These are phyloP conservation scores for Entomobrya multifasciata DNA, from an alignment of 2,888 invertebrate genomes.

Conservation along the genomic window DNA sequence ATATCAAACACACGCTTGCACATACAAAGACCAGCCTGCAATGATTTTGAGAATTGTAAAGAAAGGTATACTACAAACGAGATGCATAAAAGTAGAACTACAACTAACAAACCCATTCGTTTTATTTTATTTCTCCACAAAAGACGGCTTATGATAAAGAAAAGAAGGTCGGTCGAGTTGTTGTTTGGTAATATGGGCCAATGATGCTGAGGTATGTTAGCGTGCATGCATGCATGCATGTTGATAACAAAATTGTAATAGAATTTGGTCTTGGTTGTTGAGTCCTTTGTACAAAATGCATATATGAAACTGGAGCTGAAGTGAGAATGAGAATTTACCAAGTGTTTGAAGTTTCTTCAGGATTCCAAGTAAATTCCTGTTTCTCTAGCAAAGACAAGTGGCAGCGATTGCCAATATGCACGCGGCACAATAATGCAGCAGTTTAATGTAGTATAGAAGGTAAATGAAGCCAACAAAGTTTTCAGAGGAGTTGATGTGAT, in stretches of 20 bases:
- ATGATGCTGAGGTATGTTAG: conserved; percentile 44
- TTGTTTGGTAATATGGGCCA: neutral
- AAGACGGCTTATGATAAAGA: neutral
- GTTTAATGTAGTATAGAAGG: neutral
- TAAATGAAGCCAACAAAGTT: conserved; percentile 53
- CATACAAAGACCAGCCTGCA: neutral
- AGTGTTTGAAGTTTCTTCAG: neutral
- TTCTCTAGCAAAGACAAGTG: neutral
- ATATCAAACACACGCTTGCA: neutral
- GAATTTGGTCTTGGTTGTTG: neutral
- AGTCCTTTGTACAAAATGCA: neutral
- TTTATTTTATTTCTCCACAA: conserved; percentile 45
- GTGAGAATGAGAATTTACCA: conserved; percentile 11
- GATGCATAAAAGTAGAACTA: conserved; percentile 50
- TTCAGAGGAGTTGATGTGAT: conserved; percentile 31
- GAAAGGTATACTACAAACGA: neutral
- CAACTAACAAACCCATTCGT: conserved; percentile 33
- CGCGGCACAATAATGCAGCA: neutral
- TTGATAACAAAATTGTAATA: conserved; percentile 30
- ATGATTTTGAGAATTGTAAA: neutral
- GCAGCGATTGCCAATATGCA: neutral
- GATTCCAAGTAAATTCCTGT: too few species aligned
- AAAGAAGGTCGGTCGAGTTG: conserved; percentile 30
- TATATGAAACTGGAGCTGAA: too few species aligned
- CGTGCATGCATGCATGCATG: conserved; percentile 56